Evolutionary conservation across 2,888 invertebrate species (phyloP), one percentile per base, ranked within the genome.

Genomic region (Pyrgus malvae): DNA sequence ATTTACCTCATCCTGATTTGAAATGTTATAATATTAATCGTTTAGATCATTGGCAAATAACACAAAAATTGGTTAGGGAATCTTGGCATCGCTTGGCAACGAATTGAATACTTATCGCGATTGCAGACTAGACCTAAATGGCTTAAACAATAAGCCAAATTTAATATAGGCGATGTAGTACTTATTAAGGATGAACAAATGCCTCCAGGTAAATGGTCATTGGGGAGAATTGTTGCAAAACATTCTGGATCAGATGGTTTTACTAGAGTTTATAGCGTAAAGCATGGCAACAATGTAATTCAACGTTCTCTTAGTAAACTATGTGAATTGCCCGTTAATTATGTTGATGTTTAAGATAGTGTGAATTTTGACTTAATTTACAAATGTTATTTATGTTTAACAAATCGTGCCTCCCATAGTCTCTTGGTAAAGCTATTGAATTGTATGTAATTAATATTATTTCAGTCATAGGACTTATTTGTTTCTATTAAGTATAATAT

Each of bases 21-120:
- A 41, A 3, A 2, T 14, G 4, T 25, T 2, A 3, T 7, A 41
- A 27, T 17, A 12, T 48, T 17, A 48, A 27, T 48, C 37, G n/a
- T 27, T 17, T 48, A 11, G 17, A 35, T n/a, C 40, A 40, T n/a
- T 49, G 48, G 40, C 17, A 49, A 17, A 17, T 37, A 2, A 37
- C 29, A 29, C 19, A 49, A 49, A 49, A 38, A 40, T 9, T 49
- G 7, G 6, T 40, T n/a, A 40, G 12, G 2, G 14, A 40, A 19
- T 49, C 31, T 12, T 49, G 49, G 49, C n/a, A 40, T 19, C 5
- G 29, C 0, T 49, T 38, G 49, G n/a, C n/a, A n/a, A n/a, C 41
- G 27, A n/a, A 27, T 27, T 2, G 41, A 42, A 42, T 42, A 42
- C 2, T 27, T 42, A 27, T 16, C 41, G 1, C 8, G 41, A 0